These are phyloP conservation scores for Cynoglossus semilaevis DNA, from an alignment of 2,113 vertebrate species.

Conservation along the genomic window DNA sequence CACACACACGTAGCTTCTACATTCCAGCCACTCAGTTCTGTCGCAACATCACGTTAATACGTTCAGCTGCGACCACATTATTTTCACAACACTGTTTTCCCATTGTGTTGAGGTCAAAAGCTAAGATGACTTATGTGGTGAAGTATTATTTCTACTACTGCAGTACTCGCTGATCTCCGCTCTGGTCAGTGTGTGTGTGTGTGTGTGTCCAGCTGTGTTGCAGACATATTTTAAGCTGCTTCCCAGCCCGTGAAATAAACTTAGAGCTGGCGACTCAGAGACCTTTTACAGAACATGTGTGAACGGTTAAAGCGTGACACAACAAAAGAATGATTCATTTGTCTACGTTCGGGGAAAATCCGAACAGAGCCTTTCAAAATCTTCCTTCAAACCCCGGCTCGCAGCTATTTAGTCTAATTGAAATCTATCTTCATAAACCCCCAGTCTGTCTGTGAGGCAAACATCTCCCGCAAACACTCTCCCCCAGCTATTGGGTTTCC, in stretches of 20 bases:
- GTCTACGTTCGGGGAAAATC: not conserved
- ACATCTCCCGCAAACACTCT: too few relatives aligned
- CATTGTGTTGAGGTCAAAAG: conserved; percentile 54
- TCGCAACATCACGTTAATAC: conserved; percentile 12
- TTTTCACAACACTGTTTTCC: conserved; percentile 51
- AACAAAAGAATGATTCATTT: conserved; percentile 3
- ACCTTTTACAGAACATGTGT: conserved; percentile 3
- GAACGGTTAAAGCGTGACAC: conserved; percentile 21
- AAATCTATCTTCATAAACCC: conserved; percentile 31
- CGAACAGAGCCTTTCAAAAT: not conserved
- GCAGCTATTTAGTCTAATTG: conserved; percentile 30
- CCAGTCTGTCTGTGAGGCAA: conserved; percentile 22
- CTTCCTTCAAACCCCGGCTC: conserved; percentile 4
- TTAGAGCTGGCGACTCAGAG: conserved; percentile 12
- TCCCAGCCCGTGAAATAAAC: conserved; percentile 35
- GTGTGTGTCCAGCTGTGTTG: conserved; percentile 52
- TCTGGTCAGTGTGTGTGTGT: conserved; percentile 39
- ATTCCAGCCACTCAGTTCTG: conserved; percentile 23
- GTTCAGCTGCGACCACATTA: conserved; percentile 35
- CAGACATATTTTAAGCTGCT: conserved; percentile 68
- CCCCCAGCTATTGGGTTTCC: conserved; percentile 57
- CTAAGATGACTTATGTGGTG: conserved; percentile 56
- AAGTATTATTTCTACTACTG: conserved; percentile 41
- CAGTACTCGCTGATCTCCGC: conserved; percentile 31
- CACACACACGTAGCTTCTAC: conserved; percentile 5